phyloP scores from a whole-genome alignment of 2,113 vertebrate genomes.

The Chaenogobius annularis region DNA sequence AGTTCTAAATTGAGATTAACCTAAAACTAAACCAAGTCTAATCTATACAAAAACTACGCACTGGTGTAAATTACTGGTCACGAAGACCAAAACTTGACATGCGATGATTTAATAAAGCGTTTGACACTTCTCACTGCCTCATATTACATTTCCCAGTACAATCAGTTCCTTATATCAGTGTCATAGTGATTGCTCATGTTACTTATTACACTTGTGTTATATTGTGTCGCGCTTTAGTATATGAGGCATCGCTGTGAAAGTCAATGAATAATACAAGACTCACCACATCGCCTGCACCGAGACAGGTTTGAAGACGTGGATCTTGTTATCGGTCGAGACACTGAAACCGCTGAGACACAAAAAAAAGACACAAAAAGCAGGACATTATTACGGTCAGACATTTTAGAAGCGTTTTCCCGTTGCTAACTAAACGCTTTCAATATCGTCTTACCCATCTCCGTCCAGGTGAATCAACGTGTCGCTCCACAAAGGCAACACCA shows the following conservation, averaged over 20 bases:
- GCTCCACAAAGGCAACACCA: slow-evolving; percentile 96
- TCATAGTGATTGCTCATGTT: background rate
- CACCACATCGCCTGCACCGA: slow-evolving; percentile 99
- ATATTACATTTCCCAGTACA: background rate
- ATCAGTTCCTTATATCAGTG: background rate
- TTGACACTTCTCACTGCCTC: background rate
- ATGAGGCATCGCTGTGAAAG: slow-evolving; percentile 1
- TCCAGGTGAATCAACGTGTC: slow-evolving; percentile 98
- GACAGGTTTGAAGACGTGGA: slow-evolving; percentile 96
- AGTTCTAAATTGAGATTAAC: too few relatives aligned
- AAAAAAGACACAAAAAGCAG: slow-evolving; percentile 24
- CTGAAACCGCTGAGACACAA: slow-evolving; percentile 84
- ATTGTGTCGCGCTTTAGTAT: background rate
- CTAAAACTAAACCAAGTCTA: too few relatives aligned
- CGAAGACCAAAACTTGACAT: background rate
- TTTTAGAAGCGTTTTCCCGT: background rate
- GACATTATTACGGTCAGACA: background rate
- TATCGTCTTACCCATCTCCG: slow-evolving; percentile 89
- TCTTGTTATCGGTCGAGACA: slow-evolving; percentile 92
- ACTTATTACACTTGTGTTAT: background rate
- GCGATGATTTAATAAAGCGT: background rate
- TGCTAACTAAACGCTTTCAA: background rate
- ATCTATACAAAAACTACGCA: too few relatives aligned
- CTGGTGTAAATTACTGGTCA: background rate
- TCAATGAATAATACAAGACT: slow-evolving; percentile 58